Evolutionary conservation across 2,888 invertebrate genomes (phyloP).

Genomic region (Andrena bicolor): DNA sequence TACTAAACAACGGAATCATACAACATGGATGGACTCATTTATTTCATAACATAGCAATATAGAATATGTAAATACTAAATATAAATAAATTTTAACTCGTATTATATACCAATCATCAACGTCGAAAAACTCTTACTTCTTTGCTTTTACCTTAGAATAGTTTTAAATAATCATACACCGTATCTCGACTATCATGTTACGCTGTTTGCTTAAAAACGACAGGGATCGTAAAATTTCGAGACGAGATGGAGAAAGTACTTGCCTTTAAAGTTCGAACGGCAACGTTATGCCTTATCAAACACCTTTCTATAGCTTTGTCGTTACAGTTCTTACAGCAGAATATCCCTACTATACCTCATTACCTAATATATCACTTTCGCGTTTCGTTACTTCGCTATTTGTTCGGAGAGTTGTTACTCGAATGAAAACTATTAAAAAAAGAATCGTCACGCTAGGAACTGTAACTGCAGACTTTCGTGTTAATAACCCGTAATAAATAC

Average conservation of each 20-base stretch:
- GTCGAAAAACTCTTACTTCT: slow-evolving; percentile 9
- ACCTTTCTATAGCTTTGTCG: slow-evolving; percentile 13
- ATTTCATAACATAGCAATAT: slow-evolving; percentile 54
- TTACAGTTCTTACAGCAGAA: slow-evolving; percentile 22
- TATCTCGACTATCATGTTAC: slow-evolving; percentile 19
- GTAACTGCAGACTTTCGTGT: slow-evolving; percentile 45
- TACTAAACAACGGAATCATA: slow-evolving; percentile 41
- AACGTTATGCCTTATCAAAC: not conserved
- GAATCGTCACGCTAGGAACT: slow-evolving; percentile 64
- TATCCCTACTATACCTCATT: not conserved
- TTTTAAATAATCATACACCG: slow-evolving; percentile 21
- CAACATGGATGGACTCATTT: slow-evolving; percentile 50
- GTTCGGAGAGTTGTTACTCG: slow-evolving; percentile 8
- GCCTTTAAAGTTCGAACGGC: not conserved
- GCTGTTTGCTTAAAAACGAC: slow-evolving; percentile 10
- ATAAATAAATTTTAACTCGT: slow-evolving; percentile 54
- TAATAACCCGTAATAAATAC: slow-evolving; percentile 44
- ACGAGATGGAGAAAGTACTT: not conserved
- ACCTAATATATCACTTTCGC: slow-evolving; percentile 23
- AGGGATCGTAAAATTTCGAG: slow-evolving; percentile 20
- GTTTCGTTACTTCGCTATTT: slow-evolving; percentile 21
- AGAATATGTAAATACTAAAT: slow-evolving; percentile 51
- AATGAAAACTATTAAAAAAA: slow-evolving; percentile 30
- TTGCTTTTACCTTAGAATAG: slow-evolving; percentile 12
- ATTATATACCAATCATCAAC: slow-evolving; percentile 41